Evolutionary conservation across 2,113 vertebrate genomes (phyloP), one percentile per base, ranked within the genome.

Genomic region (Lamprotornis superbus): DNA sequence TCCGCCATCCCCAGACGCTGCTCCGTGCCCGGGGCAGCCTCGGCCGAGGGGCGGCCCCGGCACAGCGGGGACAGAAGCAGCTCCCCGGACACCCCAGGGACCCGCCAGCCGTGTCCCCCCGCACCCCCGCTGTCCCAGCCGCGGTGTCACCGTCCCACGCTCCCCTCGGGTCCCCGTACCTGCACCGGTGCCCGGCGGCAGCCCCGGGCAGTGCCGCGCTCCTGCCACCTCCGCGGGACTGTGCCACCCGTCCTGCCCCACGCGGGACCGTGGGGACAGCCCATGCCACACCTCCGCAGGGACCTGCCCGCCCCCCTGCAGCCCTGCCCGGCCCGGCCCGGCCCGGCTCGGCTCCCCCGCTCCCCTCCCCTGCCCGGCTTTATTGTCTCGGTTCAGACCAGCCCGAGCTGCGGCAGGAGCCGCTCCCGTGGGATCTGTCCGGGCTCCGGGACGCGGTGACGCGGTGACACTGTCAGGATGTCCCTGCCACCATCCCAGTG

Each of bases 381-480:
- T 4, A 9, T 24, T 5, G 8, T 7, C 70, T 8, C 11, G 2
- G 1, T 1, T 53, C 61, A 2, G 5, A 37, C 20, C 44, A 2
- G 7, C 1, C 23, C 17, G 1, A 56, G 53, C 60, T 9, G 83
- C 88, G 0, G 33, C 37, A 0, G 67, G 67, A 89, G 59, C 80
- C 7, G 5, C 2, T 47, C 60, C 89, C 39, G 3, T 10, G 81
- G 63, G 73, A 6, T 6, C 15, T 15, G 31, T 13, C 39, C 6
- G 24, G 39, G 60, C 14, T 28, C 2, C 6, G 63, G 67, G 67
- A 47, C 61, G 8, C 9, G 3, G 56, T 2, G 67, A 47, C 61
- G 8, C 9, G 3, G 56, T 2, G 74, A 7, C 44, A 5, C 1
- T 1, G 15, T 2, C 17, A 1, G 13, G 13, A 19, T 1, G 7